Base-by-base conservation (phyloP, 2,888 invertebrate species). In the Nasonia oneida region DNA sequence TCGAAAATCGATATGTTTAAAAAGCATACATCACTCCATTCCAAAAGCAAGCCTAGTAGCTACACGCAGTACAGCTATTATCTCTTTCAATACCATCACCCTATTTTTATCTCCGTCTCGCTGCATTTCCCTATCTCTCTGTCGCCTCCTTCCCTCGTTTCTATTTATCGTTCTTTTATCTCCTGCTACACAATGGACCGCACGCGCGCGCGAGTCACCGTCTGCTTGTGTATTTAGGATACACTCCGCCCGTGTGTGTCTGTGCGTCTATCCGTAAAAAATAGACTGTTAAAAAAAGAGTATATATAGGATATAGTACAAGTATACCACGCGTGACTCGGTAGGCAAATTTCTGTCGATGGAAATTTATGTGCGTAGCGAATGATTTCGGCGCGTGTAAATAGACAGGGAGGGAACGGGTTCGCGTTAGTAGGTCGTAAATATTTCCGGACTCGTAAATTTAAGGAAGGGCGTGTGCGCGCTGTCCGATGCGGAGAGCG, bases 141-240 rank as follows among this genome's bases (percentile, higher is more conserved):
- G 8, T 29, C 64, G 61, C 37, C 74, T 70, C 18, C 61, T 67
- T 29, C n/a, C 33, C 53, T 33, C 42, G 71, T 47, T 73, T 39
- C 74, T 84, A 80, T 80, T 84, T 82, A 74, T 74, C 73, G 78
- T 83, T 83, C 81, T 81, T 85, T 84, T 84, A 81, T 85, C 78
- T 76, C 50, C 29, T 23, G 53, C 18, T n/a, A 10, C 14, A 84
- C 80, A 85, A 87, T 86, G 67, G 81, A 77, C 80, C 78, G 67
- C 81, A 73, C 80, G 70, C 81, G 37, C 80, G 70, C 81, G 37
- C 37, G 85, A 57, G 78, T 61, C 78, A 47, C 29, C 33, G 23
- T 29, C 78, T 78, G 79, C 80, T 84, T 87, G 87, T 87, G 80
- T 86, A 77, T 78, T 87, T 87, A 87, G 87, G 87, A 86, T 57